Evolutionary conservation across 2,888 invertebrate genomes (phyloP), one percentile per base, ranked within the genome.

Genomic region (Neoascia interrupta): DNA sequence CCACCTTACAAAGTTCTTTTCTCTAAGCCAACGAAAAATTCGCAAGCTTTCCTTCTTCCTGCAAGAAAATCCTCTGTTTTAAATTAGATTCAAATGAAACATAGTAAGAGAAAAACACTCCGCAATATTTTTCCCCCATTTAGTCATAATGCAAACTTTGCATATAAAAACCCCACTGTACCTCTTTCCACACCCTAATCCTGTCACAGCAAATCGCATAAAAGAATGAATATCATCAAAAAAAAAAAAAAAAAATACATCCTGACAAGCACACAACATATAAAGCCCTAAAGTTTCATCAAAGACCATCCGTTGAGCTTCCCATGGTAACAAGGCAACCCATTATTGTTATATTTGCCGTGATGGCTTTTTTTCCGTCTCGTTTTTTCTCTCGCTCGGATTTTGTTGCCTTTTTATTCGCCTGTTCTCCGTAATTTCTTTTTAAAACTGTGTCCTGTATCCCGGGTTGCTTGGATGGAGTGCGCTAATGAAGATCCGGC

Each of bases 401-500:
- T n/a, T n/a, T 53, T 15, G 49, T 11, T 64, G 5, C 18, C 13
- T 60, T 23, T 36, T 41, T 39, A 47, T 41, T 11, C 13, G 37
- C 28, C 47, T 37, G 45, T 70, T 64, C 21, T 54, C 43, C 16
- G 41, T 54, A 41, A 60, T 66, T 60, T 66, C 54, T 49, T 70
- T 66, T 60, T 54, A 31, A 54, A 45, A 37, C 31, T 34, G 53
- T 54, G 61, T 70, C 53, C 61, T 70, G 61, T 70, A 53, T 53
- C 60, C 53, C n/a, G n/a, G n/a, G n/a, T n/a, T n/a, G n/a, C n/a
- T n/a, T n/a, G n/a, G n/a, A 60, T 53, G 18, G 53, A 70, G 53
- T 53, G 56, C 56, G 72, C 72, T 79, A 79, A 79, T 79, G 79
- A 79, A 79, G 66, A 79, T 79, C 79, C 79, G 73, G 79, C 68